Evolutionary conservation across 2,888 invertebrate species (phyloP).

Genomic region (Hololepta plana): DNA sequence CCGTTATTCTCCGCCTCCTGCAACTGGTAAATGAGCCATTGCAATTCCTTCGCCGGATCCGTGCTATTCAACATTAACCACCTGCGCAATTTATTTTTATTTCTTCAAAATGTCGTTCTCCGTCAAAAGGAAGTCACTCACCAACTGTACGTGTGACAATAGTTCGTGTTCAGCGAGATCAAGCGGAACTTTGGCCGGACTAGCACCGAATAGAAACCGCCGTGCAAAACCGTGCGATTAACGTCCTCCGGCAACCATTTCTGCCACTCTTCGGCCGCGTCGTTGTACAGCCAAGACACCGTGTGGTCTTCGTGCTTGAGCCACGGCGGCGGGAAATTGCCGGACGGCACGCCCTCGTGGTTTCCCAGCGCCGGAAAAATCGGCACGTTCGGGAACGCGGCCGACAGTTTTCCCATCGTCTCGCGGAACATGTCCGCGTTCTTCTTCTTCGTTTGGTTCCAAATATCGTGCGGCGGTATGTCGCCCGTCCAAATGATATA

Average conservation of each 20-base stretch:
- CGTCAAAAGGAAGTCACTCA: constrained; percentile 21
- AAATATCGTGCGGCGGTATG: constrained; percentile 86
- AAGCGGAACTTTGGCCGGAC: constrained; percentile 78
- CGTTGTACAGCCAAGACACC: constrained; percentile 81
- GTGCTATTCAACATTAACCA: constrained; percentile 91
- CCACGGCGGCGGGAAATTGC: constrained; percentile 80
- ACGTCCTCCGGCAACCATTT: constrained; percentile 77
- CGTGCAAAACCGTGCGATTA: constrained; percentile 63
- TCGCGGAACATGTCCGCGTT: constrained; percentile 68
- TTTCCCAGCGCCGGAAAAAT: constrained; percentile 92
- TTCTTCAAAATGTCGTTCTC: constrained; percentile 1
- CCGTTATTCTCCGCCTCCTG: constrained; percentile 82
- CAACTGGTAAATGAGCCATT: constrained; percentile 85
- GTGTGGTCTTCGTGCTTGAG: constrained; percentile 62
- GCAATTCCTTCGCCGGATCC: constrained; percentile 85
- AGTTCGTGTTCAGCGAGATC: constrained; percentile 87
- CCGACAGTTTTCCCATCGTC: constrained; percentile 63
- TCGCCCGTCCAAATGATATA: constrained; percentile 95
- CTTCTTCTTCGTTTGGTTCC: constrained; percentile 77
- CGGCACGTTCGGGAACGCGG: constrained; percentile 74
- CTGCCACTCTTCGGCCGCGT: constrained; percentile 73
- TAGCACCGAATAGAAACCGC: constrained; percentile 81
- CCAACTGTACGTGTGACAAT: constrained; percentile 90
- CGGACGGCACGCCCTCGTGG: constrained; percentile 92
- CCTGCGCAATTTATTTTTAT: constrained; percentile 28